Base-by-base conservation (phyloP, 2,797 vertebrate genomes). In the Hippocampus kuda region DNA sequence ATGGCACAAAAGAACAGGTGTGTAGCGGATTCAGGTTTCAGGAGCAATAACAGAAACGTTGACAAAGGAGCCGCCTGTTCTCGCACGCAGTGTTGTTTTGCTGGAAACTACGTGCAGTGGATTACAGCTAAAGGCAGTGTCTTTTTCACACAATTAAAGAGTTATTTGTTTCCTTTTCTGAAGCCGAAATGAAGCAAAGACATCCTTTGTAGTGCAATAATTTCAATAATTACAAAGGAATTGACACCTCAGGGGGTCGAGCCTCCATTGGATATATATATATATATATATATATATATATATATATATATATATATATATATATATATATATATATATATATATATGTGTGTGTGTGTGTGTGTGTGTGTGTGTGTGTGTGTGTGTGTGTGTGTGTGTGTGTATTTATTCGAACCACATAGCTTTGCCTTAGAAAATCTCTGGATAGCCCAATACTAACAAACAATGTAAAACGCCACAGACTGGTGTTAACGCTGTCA, bases 1-100 rank as follows among this genome's bases (percentile, higher is more conserved):
- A 66, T 66, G 49, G 67, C 82, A 91, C 90, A 91, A 92, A 91
- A 79, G 88, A 91, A 90, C 91, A 92, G 90, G 91, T 92, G 90
- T 91, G 89, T 83, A 83, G 70, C 12, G 84, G 90, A 90, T 81
- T 91, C 85, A 77, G 83, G 88, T 92, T 92, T 90, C 90, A 84
- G 81, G 82, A 73, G 75, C 86, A 86, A 86, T 87, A 86, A 88
- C 86, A 79, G 86, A 83, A 75, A 88, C 90, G 87, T 89, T 91
- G 89, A 88, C 88, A 89, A 91, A 91, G 88, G 82, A 75, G 75
- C 49, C 16, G 77, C 83, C 84, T 91, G 88, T 90, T 86, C 87
- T 75, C 69, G 66, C 85, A 84, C 79, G 71, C 85, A 76, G 68
- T 85, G 85, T 84, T 88, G 83, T 87, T 88, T 88, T 83, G 85